Evolutionary conservation across 2,888 invertebrate genomes (phyloP), one percentile per base, ranked within the genome.

Genomic region (Aleiodes testaceus): DNA sequence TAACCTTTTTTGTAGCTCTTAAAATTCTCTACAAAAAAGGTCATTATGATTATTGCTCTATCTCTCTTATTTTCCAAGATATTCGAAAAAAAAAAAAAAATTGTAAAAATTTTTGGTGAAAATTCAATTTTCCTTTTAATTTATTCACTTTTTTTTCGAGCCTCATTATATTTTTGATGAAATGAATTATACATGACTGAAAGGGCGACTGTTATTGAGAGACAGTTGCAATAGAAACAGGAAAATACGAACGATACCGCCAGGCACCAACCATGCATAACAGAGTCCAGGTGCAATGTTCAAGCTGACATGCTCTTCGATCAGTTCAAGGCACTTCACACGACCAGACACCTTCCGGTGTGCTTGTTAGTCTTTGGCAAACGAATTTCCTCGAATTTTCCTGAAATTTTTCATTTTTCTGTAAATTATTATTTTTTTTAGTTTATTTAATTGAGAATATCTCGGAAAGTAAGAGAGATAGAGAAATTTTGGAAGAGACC

Each of bases 191-290:
- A 63, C 52, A 74, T 69, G 69, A 74, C 71, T 69, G 73, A 69
- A 67, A 72, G 70, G 68, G 71, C 66, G 69, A 66, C 50, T 68
- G 69, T 69, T 72, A 72, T 72, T 53, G 66, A 66, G 67, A 47
- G 69, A 52, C 47, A 61, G 47, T 73, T 53, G 47, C 20, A 53
- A 66, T 50, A 30, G 4, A 36, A 16, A 61, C 45, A 26, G 45
- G 30, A 26, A 65, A 55, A 66, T 63, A 76, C 75, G 75, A 74
- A 70, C 75, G 78, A 80, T 74, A 77, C 74, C 79, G 74, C 75
- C 76, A 79, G 78, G 75, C 78, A 79, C 77, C 84, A 80, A 79
- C 80, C 84, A 85, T 81, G 85, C 85, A 79, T 84, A 79, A 83
- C 85, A 75, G 73, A 80, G 77, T 68, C 75, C 65, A 72, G 73